phyloP scores from a whole-genome alignment of 2,888 invertebrate genomes.

The Drosophila merina region DNA sequence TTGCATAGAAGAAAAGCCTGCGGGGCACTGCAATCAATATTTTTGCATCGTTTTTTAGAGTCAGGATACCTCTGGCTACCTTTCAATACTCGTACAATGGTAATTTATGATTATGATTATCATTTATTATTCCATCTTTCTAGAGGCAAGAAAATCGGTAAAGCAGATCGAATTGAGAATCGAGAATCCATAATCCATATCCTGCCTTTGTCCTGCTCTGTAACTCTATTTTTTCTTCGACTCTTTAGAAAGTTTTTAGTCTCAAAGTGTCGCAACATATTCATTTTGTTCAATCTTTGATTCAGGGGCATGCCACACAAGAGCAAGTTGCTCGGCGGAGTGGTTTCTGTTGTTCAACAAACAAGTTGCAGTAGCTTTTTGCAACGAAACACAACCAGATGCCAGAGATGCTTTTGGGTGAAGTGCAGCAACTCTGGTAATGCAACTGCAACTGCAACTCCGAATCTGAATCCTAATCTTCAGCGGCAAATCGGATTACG shows the following conservation, averaged over 20 bases:
- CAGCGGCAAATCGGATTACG: neutral
- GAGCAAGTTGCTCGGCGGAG: constrained; percentile 12
- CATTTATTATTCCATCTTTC: neutral
- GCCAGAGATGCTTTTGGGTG: constrained; percentile 46
- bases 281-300: constrained; percentile 15
- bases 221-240: neutral
- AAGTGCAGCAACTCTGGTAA: constrained; percentile 13
- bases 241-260: neutral
- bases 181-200: too few species aligned
- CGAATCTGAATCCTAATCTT: neutral
- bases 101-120: constrained; percentile 1
- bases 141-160: neutral
- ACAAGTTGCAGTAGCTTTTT: constrained; percentile 21
- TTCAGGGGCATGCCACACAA: constrained; percentile 38
- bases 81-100: neutral
- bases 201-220: too few species aligned
- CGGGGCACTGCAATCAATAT: constrained; percentile 1
- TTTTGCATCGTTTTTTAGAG: neutral
- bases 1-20: constrained; percentile 55
- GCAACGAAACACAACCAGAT: constrained; percentile 27
- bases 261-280: constrained; percentile 21
- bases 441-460: constrained; percentile 13
- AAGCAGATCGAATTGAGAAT: neutral
- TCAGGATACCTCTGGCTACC: too few species aligned
- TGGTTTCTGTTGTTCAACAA: constrained; percentile 22